phyloP scores from a whole-genome alignment of 2,797 vertebrate genomes.

The Numenius phaeopus region DNA sequence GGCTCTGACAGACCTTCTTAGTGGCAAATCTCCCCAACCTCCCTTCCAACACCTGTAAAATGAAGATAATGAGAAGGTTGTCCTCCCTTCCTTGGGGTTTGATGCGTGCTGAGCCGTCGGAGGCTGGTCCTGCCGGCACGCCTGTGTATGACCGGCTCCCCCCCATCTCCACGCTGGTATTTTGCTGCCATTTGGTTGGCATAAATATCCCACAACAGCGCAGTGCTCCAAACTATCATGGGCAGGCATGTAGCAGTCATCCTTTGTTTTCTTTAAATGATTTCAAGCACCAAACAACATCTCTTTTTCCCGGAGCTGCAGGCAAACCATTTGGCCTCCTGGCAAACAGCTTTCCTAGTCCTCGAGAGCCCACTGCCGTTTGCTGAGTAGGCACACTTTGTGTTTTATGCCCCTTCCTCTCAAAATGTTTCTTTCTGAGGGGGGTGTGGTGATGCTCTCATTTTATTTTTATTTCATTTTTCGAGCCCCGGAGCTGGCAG shows the following conservation, averaged over 20 bases:
- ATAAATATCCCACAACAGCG: neutral
- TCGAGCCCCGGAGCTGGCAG: neutral
- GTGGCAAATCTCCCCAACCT: neutral
- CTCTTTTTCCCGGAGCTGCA: slow-evolving; percentile 27
- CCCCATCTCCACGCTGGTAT: neutral
- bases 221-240: neutral
- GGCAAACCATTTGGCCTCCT: slow-evolving; percentile 58
- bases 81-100: neutral
- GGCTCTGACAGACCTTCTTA: neutral
- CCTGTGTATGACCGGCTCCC: neutral
- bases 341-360: slow-evolving; percentile 8
- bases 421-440: neutral
- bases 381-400: neutral
- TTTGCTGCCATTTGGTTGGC: slow-evolving; percentile 37
- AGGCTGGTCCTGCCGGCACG: neutral
- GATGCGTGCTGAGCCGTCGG: fast-evolving
- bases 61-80: neutral
- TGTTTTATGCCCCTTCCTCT: neutral
- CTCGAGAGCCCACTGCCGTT: neutral
- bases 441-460: neutral
- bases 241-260: slow-evolving; percentile 11
- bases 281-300: slow-evolving; percentile 37
- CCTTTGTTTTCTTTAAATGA: slow-evolving; percentile 58
- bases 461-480: neutral
- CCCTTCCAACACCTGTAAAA: neutral